These are phyloP conservation scores for Elanoides forficatus DNA, from an alignment of 2,113 vertebrate species.

Conservation along the genomic window DNA sequence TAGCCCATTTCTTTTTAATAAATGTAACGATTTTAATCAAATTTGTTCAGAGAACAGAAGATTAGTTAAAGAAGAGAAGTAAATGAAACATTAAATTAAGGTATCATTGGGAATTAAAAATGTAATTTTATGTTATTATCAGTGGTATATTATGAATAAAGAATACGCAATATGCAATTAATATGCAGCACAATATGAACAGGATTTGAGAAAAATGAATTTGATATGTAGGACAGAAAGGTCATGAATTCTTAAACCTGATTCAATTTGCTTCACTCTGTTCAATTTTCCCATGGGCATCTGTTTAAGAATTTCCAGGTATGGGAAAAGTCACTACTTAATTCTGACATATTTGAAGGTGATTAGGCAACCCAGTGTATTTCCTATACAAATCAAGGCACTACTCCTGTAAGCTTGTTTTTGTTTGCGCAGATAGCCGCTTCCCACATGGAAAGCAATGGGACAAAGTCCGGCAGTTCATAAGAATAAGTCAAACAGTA, in stretches of 20 bases:
- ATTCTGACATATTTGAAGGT: neutral
- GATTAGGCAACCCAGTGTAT: neutral
- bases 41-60: slow-evolving; percentile 62
- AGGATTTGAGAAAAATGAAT: slow-evolving; percentile 52
- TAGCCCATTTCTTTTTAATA: slow-evolving; percentile 55
- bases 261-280: slow-evolving; percentile 32
- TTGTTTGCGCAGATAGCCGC: neutral
- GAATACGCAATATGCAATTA: slow-evolving; percentile 56
- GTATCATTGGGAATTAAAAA: slow-evolving; percentile 66
- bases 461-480: neutral
- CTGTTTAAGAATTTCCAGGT: neutral
- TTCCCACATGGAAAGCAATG: neutral
- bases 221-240: slow-evolving; percentile 46
- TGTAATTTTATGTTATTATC: slow-evolving; percentile 66
- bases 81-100: slow-evolving; percentile 69
- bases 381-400: neutral
- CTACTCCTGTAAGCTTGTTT: neutral
- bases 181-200: slow-evolving; percentile 56
- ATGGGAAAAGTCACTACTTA: neutral
- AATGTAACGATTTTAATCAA: slow-evolving; percentile 63
- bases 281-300: neutral
- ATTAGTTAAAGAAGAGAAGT: slow-evolving; percentile 65
- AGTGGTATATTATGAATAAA: slow-evolving; percentile 58
- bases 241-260: slow-evolving; percentile 43
- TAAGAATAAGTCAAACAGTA: neutral